Conservation (phyloP, 2,888 invertebrate species). For the Neoaliturus tenellus region DNA sequence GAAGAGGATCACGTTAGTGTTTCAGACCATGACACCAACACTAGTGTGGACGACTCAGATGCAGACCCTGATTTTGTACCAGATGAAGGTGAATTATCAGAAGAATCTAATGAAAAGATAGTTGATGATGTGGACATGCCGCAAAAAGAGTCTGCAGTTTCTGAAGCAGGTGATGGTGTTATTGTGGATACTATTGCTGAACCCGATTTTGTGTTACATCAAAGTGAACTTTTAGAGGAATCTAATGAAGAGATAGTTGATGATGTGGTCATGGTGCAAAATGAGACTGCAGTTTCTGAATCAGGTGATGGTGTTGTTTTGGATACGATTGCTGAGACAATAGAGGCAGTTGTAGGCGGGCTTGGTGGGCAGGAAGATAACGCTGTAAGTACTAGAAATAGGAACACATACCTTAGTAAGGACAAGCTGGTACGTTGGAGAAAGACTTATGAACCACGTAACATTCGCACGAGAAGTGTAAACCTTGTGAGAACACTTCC, state of each 20-base stretch:
- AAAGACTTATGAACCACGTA: slow-evolving; percentile 4
- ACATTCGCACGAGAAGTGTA: slow-evolving; percentile 28
- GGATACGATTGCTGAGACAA: slow-evolving; percentile 38
- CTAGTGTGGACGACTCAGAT: slow-evolving; percentile 14
- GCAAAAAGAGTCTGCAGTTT: slow-evolving; percentile 38
- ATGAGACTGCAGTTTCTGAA: slow-evolving; percentile 40
- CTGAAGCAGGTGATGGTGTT: slow-evolving; percentile 6
- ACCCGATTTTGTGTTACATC: neutral
- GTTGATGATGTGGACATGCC: slow-evolving; percentile 36
- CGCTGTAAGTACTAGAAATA: slow-evolving; percentile 44
- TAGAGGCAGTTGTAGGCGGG: slow-evolving; percentile 48
- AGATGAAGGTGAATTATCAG: slow-evolving; percentile 9
- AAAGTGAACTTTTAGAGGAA: slow-evolving; percentile 7
- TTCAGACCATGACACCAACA: slow-evolving; percentile 20
- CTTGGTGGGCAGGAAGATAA: slow-evolving; percentile 38
- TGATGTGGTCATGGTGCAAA: slow-evolving; percentile 39
- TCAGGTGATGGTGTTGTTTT: slow-evolving; percentile 32
- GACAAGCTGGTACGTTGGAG: slow-evolving; percentile 29
- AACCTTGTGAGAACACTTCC: slow-evolving; percentile 34
- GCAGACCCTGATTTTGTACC: slow-evolving; percentile 23
- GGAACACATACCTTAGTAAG: slow-evolving; percentile 36
- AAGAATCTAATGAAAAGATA: slow-evolving; percentile 34
- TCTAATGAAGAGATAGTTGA: slow-evolving; percentile 32
- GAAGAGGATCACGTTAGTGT: slow-evolving; percentile 40
- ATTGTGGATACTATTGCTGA: slow-evolving; percentile 8